Evolutionary conservation across 2,113 vertebrate species (phyloP).

Genomic region (Laticauda laticaudata): DNA sequence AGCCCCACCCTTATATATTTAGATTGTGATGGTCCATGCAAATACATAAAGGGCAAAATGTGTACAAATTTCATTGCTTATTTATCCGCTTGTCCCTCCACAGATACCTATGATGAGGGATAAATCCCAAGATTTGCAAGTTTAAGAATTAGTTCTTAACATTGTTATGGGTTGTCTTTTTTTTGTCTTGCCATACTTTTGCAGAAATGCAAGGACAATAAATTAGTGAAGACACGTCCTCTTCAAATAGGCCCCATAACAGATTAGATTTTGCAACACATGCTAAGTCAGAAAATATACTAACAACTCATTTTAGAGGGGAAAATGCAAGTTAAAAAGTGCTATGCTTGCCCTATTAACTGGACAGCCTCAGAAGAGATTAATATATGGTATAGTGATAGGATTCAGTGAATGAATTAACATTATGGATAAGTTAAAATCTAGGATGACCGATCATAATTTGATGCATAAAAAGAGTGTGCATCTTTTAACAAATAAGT

Average conservation of each 20-base stretch:
- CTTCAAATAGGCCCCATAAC: neutral
- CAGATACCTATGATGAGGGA: neutral
- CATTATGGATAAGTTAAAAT: neutral
- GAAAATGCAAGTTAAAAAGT: neutral
- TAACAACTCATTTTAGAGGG: neutral
- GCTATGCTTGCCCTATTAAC: neutral
- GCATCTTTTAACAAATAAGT: neutral
- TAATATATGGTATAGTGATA: neutral
- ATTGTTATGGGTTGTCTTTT: neutral
- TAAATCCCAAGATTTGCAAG: neutral
- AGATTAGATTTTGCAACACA: neutral
- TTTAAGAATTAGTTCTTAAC: neutral
- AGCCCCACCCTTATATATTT: neutral
- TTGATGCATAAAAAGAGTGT: neutral
- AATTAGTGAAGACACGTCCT: neutral
- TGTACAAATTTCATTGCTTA: neutral
- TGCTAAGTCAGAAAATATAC: neutral
- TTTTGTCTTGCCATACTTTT: neutral
- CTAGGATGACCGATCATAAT: neutral
- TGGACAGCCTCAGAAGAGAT: neutral
- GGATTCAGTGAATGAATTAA: neutral
- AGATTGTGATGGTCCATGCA: neutral
- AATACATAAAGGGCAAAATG: neutral
- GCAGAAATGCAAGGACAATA: neutral
- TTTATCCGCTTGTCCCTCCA: neutral